A percentile compares a stretch with the other conserved stretches of the same genome.
These are phyloP conservation scores for Eupithecia pulchellata DNA, from an alignment of 2,888 invertebrate species.

Conservation along the genomic window DNA sequence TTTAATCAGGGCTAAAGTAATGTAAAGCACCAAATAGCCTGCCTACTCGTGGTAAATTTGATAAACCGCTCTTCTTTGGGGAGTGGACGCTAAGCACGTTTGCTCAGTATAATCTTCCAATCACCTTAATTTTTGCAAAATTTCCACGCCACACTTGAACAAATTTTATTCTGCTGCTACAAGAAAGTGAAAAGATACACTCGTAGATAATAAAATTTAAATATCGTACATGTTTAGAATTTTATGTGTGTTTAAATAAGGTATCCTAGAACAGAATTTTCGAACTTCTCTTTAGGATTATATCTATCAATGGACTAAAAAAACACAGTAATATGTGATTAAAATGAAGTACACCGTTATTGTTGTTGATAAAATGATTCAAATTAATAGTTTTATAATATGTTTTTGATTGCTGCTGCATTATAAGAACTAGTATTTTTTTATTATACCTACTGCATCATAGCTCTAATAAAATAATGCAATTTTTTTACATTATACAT, in stretches of 20 bases:
- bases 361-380: background rate
- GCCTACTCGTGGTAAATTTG: background rate
- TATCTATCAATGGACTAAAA: too few species aligned
- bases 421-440: background rate
- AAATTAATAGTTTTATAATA: background rate
- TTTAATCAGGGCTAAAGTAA: too few species aligned
- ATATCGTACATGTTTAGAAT: background rate
- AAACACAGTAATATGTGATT: too few species aligned
- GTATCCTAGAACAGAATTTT: too few species aligned
- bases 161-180: background rate
- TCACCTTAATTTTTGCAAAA: background rate
- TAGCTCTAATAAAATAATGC: background rate
- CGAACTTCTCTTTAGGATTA: too few species aligned
- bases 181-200: background rate
- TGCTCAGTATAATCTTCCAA: too few species aligned
- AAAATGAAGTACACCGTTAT: background rate
- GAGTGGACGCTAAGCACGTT: too few species aligned
- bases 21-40: too few species aligned
- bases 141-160: background rate
- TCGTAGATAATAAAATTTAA: background rate
- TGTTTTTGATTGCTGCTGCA: background rate
- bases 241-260: background rate
- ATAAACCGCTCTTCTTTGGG: background rate
- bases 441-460: background rate
- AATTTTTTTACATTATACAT: background rate